These are phyloP conservation scores for Suncus etruscus DNA, from an alignment of 2,113 vertebrate species.

Conservation along the genomic window DNA sequence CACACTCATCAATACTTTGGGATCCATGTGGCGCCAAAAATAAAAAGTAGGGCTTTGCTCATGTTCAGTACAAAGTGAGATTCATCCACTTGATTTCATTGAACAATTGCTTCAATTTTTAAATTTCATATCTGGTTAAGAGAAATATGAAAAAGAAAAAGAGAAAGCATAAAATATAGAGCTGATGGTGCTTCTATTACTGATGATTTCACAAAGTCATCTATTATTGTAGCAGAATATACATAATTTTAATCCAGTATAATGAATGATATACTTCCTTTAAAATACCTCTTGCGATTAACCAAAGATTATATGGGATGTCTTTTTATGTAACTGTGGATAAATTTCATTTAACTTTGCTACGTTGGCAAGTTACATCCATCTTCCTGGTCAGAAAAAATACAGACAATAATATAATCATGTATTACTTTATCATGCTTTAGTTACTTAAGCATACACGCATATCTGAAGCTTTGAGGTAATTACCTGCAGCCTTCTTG, in stretches of 20 bases:
- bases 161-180: neutral
- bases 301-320: neutral
- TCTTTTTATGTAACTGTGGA: neutral
- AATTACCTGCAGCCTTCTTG: neutral
- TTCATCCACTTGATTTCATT: too few species aligned
- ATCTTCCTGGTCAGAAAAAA: too few species aligned
- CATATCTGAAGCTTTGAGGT: neutral
- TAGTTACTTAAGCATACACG: too few species aligned
- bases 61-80: too few species aligned
- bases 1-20: too few species aligned
- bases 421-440: too few species aligned
- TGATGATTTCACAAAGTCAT: neutral
- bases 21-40: too few species aligned
- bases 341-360: too few species aligned
- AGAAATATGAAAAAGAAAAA: neutral
- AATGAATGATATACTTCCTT: neutral
- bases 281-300: conserved; percentile 4
- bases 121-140: neutral
- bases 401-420: too few species aligned
- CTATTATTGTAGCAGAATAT: neutral
- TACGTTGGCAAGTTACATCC: too few species aligned
- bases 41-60: too few species aligned
- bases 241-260: conserved; percentile 55
- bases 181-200: neutral
- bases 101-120: too few species aligned